Percentiles rank a stretch among this genome's conserved stretches.
Evolutionary conservation across 2,797 vertebrate genomes (phyloP).

Genomic region (Rhinogobio ventralis): DNA sequence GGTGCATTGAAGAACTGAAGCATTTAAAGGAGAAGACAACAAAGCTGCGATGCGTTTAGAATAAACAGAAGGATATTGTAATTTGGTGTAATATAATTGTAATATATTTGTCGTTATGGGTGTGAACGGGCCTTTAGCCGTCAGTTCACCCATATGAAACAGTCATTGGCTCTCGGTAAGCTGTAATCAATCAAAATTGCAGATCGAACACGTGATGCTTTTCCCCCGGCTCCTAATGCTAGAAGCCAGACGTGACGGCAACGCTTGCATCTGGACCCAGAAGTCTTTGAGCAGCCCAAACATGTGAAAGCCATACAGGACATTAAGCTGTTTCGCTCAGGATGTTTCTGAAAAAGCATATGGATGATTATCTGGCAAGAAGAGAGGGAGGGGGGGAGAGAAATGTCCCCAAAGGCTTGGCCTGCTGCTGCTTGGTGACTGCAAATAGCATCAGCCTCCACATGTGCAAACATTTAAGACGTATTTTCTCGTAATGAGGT

Average conservation of each 20-base stretch:
- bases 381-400: neutral
- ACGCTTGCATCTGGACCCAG: conserved; percentile 12
- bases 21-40: no score
- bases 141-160: neutral
- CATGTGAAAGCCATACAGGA: conserved; percentile 53
- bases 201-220: neutral
- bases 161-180: neutral
- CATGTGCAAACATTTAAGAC: conserved; percentile 71
- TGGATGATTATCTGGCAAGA: conserved; percentile 53
- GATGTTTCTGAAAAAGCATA: conserved; percentile 60
- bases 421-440: conserved; percentile 60
- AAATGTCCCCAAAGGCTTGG: conserved; percentile 64
- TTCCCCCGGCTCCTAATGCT: neutral
- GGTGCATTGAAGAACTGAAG: no score
- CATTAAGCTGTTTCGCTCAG: conserved; percentile 48
- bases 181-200: conserved; percentile 9
- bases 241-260: conserved; percentile 1
- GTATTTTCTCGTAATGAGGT: conserved; percentile 66
- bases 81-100: no score
- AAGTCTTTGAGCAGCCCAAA: conserved; percentile 28
- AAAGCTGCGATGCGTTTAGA: no score
- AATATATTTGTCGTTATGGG: neutral
- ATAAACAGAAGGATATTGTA: no score
- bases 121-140: conserved; percentile 6
- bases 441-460: conserved; percentile 68